A percentile compares a stretch with the other conserved stretches of the same genome.
Conservation (phyloP, 2,888 invertebrate species). For the Scaptomyza reducta region DNA sequence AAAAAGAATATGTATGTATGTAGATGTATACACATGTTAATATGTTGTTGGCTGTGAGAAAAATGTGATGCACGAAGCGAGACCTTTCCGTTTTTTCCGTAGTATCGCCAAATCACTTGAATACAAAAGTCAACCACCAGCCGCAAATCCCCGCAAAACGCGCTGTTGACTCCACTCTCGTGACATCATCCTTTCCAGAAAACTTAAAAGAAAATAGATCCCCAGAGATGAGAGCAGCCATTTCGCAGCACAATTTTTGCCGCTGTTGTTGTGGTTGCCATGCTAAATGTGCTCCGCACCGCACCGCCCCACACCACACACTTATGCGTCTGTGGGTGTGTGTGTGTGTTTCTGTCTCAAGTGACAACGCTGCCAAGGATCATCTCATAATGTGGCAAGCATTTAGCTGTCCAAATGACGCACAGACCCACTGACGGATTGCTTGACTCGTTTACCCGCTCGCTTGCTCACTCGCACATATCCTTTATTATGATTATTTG, state of each 20-base stretch:
- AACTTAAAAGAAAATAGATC: slow-evolving; percentile 82
- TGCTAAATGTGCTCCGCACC: slow-evolving; percentile 12
- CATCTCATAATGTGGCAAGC: slow-evolving; percentile 81
- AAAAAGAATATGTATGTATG: slow-evolving; percentile 1
- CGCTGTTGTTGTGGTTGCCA: slow-evolving; percentile 27
- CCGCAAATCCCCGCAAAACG: slow-evolving; percentile 9
- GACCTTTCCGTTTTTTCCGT: slow-evolving; percentile 50
- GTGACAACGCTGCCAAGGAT: slow-evolving; percentile 82
- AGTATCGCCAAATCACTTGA: slow-evolving; percentile 53
- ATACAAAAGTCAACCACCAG: slow-evolving; percentile 63
- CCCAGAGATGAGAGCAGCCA: slow-evolving; percentile 71
- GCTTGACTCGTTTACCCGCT: slow-evolving; percentile 22
- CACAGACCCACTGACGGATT: slow-evolving; percentile 49
- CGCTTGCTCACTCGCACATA: background rate
- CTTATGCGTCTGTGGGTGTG: slow-evolving; percentile 8
- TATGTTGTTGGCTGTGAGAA: background rate
- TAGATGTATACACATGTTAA: background rate
- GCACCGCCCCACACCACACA: slow-evolving; percentile 10
- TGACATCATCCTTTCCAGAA: slow-evolving; percentile 80
- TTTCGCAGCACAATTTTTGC: slow-evolving; percentile 40
- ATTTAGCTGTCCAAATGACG: slow-evolving; percentile 68
- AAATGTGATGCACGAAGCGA: slow-evolving; percentile 28
- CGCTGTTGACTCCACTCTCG: slow-evolving; percentile 30
- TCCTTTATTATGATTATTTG: slow-evolving; percentile 3
- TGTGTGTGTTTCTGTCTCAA: slow-evolving; percentile 68